Conservation (phyloP, 2,113 vertebrate species). For the Myiagra hebetior region DNA sequence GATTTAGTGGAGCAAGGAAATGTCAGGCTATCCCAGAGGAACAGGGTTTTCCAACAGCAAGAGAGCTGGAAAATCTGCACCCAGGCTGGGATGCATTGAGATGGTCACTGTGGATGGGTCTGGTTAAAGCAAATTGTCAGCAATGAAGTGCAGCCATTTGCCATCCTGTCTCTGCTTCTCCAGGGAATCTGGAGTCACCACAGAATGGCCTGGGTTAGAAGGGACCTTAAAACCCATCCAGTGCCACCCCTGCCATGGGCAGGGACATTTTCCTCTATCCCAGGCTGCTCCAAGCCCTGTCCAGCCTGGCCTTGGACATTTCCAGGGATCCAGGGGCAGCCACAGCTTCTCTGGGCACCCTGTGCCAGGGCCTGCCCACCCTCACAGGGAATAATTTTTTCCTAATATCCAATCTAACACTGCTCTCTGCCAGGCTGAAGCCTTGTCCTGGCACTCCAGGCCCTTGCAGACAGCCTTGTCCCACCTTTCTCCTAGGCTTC, state of each 20-base stretch:
- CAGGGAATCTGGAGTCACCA: background rate
- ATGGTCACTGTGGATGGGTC: background rate
- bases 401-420: background rate
- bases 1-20: background rate
- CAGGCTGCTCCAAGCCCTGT: background rate
- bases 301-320: background rate
- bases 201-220: background rate
- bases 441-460: too few relatives aligned
- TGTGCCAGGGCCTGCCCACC: background rate
- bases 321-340: background rate
- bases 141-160: background rate
- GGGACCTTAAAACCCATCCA: rapidly evolving
- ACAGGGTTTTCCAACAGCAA: background rate
- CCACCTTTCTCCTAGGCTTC: background rate
- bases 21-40: background rate
- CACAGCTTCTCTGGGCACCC: background rate
- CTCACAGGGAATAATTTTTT: too few relatives aligned
- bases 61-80: background rate
- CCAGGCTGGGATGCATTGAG: background rate
- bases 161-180: background rate
- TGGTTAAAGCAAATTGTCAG: background rate
- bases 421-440: background rate
- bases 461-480: background rate
- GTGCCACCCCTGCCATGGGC: background rate
- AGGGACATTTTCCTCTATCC: background rate